These are phyloP conservation scores for Catharus fuscescens DNA, from an alignment of 2,113 vertebrate species.

Conservation along the genomic window DNA sequence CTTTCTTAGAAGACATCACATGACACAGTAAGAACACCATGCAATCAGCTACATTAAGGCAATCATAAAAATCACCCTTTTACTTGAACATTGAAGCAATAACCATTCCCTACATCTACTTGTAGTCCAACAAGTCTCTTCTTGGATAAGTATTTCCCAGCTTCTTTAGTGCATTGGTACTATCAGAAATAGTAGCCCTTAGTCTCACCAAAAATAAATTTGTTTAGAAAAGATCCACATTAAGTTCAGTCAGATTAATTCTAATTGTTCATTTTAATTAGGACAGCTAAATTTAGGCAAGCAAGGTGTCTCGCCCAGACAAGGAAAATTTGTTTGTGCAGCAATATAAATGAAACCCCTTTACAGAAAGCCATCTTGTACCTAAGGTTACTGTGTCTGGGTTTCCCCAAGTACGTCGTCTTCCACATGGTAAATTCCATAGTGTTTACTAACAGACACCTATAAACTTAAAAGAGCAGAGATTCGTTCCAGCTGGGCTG, in stretches of 20 bases:
- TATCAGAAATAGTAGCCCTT: neutral
- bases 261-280: neutral
- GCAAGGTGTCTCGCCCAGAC: neutral
- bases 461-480: neutral
- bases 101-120: neutral
- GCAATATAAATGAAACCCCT: neutral
- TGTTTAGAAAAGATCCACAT: neutral
- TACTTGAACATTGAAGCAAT: neutral
- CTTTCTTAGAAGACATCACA: neutral
- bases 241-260: neutral
- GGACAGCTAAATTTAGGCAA: neutral
- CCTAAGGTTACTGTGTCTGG: neutral
- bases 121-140: neutral
- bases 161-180: neutral
- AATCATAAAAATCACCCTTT: neutral
- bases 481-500: neutral
- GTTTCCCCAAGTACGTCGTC: neutral
- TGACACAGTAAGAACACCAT: neutral
- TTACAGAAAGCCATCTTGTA: neutral
- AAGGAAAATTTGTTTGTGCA: neutral
- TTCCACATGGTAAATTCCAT: neutral
- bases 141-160: neutral
- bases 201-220: neutral
- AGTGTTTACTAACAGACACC: neutral
- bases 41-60: neutral